Evolutionary conservation across 2,797 vertebrate species (phyloP), one percentile per base, ranked within the genome.

Genomic region (Atherinosoma microstoma): DNA sequence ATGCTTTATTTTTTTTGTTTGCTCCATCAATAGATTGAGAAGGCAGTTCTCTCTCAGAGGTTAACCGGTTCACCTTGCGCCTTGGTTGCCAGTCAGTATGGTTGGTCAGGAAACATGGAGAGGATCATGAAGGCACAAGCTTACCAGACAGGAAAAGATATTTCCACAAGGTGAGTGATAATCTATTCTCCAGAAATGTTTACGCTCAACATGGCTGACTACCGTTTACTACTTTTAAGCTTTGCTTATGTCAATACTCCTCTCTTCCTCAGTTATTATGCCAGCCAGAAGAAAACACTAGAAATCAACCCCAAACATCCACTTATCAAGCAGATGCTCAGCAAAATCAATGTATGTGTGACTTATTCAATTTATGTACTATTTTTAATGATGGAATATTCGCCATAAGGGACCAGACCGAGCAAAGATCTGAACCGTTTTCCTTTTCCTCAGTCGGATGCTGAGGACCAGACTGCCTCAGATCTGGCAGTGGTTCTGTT

Each of bases 101-200:
- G 98, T 54, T 99, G 98, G 98, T 99, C 98, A 74, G 98, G 98
- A 76, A 99, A 99, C 92, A 99, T 99, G 98, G 98, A 99, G 91
- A 95, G 98, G 81, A 99, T 99, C 86, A 99, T 99, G 98, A 99
- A 99, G 88, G 98, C 98, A 49, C 98, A 99, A 68, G 98, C 98
- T 1, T 99, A 99, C 90, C 98, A 99, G 84, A 99, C 98, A 0
- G 98, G 98, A 84, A 99, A 98, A 92, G 98, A 99, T 85, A 98
- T 99, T 88, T 98, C 98, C 29, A 98, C 98, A 75, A 99, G 96
- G 98, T 99, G 92, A 91, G 96, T 54, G 13, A 15, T 16, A 56
- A 36, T 35, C 7, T 40, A 0, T 1, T 8, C n/a, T 36, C n/a
- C n/a, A 22, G 18, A 8, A 2, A 2, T 13, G 10, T 32, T 54